Conservation (phyloP, 2,888 invertebrate species). For the Chymomyza procnemis region DNA sequence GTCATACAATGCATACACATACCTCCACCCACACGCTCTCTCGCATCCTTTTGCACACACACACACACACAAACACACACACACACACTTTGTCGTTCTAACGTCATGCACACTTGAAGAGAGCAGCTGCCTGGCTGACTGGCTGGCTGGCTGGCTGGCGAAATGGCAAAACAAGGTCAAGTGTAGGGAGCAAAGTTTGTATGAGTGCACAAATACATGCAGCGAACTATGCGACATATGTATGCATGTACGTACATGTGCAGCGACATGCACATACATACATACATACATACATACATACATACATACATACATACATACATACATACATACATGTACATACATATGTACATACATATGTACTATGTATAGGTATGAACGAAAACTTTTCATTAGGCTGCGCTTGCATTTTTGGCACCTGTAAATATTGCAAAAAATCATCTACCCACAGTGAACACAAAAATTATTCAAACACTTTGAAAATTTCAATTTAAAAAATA, state of each 20-base stretch:
- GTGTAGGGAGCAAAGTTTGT: conserved; percentile 72
- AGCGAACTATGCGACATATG: not conserved
- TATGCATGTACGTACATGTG: no score
- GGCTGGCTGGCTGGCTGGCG: conserved; percentile 20
- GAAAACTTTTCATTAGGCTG: no score
- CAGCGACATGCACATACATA: not conserved
- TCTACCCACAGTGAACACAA: no score
- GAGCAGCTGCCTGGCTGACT: conserved; percentile 25
- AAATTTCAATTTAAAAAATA: no score
- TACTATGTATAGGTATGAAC: no score
- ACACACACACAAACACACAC: not conserved
- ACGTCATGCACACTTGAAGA: conserved; percentile 19
- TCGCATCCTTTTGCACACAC: not conserved
- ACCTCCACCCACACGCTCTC: not conserved
- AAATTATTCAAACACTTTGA: no score
- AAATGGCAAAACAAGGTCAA: conserved; percentile 71
- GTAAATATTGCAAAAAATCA: no score
- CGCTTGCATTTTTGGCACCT: no score
- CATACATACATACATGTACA: no score
- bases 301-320: not conserved
- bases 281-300: not conserved
- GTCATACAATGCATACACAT: conserved; percentile 34
- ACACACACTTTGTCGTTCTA: not conserved
- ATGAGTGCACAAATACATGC: conserved; percentile 52
- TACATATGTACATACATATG: no score